Percentiles rank a stretch among this genome's conserved stretches.
These are phyloP conservation scores for Drosophila santomea DNA, from an alignment of 1,140 invertebrate genomes.

Conservation along the genomic window DNA sequence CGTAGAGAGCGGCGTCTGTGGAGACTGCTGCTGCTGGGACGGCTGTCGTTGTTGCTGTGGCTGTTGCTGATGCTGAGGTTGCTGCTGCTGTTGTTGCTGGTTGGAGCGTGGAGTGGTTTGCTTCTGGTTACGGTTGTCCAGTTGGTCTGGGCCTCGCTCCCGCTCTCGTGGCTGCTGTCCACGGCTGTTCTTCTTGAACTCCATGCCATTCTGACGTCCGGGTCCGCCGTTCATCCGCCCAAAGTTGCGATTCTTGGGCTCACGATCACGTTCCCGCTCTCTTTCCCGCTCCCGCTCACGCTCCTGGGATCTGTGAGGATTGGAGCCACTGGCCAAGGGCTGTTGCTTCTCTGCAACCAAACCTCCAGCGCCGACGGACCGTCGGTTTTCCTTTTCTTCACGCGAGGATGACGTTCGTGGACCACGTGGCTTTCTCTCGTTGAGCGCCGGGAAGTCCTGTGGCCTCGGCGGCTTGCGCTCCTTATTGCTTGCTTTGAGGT, in stretches of 20 bases:
- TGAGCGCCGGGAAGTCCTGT: constrained; percentile 84
- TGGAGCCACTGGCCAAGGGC: constrained; percentile 3
- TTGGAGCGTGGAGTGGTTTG: constrained; percentile 41
- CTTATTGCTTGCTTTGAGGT: constrained; percentile 85
- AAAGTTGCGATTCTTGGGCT: constrained; percentile 59
- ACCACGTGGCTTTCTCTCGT: constrained; percentile 61
- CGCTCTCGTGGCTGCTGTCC: constrained; percentile 36
- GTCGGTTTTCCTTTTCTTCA: constrained; percentile 81
- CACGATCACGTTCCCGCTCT: constrained; percentile 42
- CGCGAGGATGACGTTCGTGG: constrained; percentile 48
- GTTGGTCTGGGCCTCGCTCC: constrained; percentile 53
- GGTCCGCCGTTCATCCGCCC: constrained; percentile 53
- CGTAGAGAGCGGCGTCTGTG: constrained; percentile 47
- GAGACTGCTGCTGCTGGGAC: constrained; percentile 28
- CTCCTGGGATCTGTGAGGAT: constrained; percentile 42
- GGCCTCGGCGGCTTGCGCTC: constrained; percentile 75
- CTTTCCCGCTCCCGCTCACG: constrained; percentile 41
- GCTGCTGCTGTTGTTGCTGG: constrained; percentile 37
- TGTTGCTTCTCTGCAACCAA: constrained; percentile 37
- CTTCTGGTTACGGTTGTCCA: constrained; percentile 44
- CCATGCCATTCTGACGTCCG: constrained; percentile 64
- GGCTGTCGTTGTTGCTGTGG: constrained; percentile 55
- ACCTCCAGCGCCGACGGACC: constrained; percentile 22
- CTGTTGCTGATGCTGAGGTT: constrained; percentile 51
- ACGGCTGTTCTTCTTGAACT: constrained; percentile 64